phyloP scores from a whole-genome alignment of 2,888 invertebrate genomes.

The Smittia aterrima region DNA sequence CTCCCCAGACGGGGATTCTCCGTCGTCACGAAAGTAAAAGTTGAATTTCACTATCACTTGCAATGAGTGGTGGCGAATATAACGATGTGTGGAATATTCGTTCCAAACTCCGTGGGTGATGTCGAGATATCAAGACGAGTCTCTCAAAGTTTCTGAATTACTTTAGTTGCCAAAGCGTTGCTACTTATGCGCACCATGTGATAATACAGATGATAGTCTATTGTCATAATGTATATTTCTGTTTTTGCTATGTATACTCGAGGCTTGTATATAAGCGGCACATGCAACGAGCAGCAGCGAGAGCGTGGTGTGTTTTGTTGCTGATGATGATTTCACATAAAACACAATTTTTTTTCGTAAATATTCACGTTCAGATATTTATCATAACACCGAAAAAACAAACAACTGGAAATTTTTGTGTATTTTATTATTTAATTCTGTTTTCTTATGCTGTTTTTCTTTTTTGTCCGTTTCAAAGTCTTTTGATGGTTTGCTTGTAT shows the following conservation, averaged over 20 bases:
- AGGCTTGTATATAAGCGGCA: slow-evolving; percentile 1
- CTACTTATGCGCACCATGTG: slow-evolving; percentile 42
- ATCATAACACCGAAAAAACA: slow-evolving; percentile 30
- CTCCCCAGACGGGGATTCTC: slow-evolving; percentile 30
- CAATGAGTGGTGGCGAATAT: neutral
- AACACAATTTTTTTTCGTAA: neutral
- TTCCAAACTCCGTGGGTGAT: neutral
- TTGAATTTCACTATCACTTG: slow-evolving; percentile 40
- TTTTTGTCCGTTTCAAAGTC: slow-evolving; percentile 5
- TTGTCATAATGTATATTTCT: slow-evolving; percentile 36
- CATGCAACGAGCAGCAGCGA: neutral
- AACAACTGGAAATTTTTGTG: slow-evolving; percentile 28
- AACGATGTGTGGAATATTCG: neutral
- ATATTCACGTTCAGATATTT: slow-evolving; percentile 32
- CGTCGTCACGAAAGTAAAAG: slow-evolving; percentile 38
- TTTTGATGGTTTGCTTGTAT: slow-evolving; percentile 36
- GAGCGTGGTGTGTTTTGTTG: no score
- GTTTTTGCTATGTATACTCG: slow-evolving; percentile 15
- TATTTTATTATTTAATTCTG: slow-evolving; percentile 32
- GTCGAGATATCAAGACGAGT: neutral
- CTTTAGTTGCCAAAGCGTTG: slow-evolving; percentile 29
- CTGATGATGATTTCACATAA: slow-evolving; percentile 29
- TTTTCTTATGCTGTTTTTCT: slow-evolving; percentile 3
- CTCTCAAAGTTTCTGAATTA: neutral
- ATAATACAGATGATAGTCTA: slow-evolving; percentile 41